These are phyloP conservation scores for Phodopus roborovskii DNA, from an alignment of 2,113 vertebrate genomes.

Conservation along the genomic window DNA sequence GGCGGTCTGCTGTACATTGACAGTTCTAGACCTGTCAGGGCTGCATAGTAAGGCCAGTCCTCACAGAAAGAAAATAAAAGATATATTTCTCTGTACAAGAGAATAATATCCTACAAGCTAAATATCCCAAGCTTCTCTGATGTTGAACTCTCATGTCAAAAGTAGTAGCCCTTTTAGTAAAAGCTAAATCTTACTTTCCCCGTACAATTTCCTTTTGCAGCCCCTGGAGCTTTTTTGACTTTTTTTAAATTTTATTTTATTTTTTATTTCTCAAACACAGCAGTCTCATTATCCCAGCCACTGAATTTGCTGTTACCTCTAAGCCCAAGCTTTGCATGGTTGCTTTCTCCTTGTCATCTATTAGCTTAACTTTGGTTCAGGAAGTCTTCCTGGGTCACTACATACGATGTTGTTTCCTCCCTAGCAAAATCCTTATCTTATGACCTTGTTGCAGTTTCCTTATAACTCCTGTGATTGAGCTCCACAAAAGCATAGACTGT, in stretches of 20 bases:
- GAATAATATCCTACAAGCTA: not conserved
- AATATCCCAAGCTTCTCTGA: not conserved
- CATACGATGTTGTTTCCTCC: not conserved
- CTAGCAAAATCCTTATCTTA: not conserved
- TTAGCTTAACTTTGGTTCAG: not conserved
- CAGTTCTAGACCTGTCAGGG: not conserved
- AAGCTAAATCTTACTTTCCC: not conserved
- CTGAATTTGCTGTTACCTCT: not conserved
- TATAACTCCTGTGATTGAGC: rapidly evolving
- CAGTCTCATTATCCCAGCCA: not conserved
- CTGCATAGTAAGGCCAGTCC: not conserved
- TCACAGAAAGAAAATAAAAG: not conserved
- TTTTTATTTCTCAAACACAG: not conserved
- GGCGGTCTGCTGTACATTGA: not conserved
- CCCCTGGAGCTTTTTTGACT: too few relatives aligned
- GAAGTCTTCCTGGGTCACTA: not conserved
- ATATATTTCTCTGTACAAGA: not conserved
- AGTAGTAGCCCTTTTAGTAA: not conserved
- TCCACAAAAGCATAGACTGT: not conserved
- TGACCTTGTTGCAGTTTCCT: not conserved
- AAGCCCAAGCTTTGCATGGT: not conserved
- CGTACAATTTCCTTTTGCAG: not conserved
- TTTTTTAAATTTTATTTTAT: too few relatives aligned
- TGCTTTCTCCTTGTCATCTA: not conserved
- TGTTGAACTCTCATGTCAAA: not conserved